Conservation (phyloP, 2,113 vertebrate species). For the Zosterops japonicus region DNA sequence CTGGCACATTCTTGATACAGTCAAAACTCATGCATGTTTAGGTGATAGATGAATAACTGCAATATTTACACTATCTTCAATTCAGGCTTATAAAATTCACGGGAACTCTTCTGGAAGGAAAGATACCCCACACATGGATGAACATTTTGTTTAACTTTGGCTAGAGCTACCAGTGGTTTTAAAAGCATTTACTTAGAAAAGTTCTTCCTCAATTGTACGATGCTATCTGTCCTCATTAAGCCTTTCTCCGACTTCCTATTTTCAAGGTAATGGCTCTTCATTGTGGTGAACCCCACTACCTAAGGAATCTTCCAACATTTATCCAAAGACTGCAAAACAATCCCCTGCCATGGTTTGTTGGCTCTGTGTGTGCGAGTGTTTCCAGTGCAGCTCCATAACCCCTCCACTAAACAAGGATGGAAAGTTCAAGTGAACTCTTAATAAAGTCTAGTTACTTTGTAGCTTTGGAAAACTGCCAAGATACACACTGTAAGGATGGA, state of each 20-base stretch:
- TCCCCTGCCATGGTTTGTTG: not conserved
- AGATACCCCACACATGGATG: not conserved
- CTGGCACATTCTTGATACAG: not conserved
- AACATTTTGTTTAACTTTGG: not conserved
- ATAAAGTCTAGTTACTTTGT: not conserved
- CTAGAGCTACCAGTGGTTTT: not conserved
- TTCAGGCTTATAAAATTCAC: not conserved
- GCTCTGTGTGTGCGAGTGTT: not conserved
- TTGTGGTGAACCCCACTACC: not conserved
- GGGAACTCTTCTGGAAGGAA: not conserved
- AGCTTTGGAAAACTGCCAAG: slow-evolving; percentile 11
- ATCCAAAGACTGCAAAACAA: not conserved
- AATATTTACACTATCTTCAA: not conserved
- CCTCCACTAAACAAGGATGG: not conserved
- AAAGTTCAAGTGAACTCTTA: not conserved
- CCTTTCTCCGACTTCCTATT: slow-evolving; percentile 22
- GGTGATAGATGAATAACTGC: not conserved
- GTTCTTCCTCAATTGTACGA: not conserved
- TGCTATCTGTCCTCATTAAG: not conserved
- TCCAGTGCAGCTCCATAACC: not conserved
- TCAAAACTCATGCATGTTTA: not conserved
- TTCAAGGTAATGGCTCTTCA: not conserved
- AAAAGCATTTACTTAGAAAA: not conserved
- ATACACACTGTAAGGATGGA: not conserved
- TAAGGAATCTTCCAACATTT: not conserved